Evolutionary conservation across 2,888 invertebrate species (phyloP).

Genomic region (Emmelina monodactyla): DNA sequence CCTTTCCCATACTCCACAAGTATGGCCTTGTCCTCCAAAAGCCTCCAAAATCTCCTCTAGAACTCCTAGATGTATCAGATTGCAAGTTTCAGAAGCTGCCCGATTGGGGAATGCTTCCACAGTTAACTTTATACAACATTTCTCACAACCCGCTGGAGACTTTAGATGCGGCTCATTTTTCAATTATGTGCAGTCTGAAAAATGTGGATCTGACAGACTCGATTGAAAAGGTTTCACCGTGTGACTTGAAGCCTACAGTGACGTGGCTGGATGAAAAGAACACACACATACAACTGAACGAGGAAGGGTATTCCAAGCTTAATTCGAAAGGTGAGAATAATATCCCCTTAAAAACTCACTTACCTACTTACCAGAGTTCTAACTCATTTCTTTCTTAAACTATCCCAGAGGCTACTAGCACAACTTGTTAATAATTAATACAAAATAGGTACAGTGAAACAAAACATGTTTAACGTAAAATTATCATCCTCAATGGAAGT

Average conservation of each 20-base stretch:
- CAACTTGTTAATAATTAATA: too few relatives aligned
- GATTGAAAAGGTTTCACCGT: slow-evolving; percentile 30
- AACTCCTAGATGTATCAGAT: slow-evolving; percentile 66
- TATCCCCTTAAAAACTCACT: too few relatives aligned
- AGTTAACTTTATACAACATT: slow-evolving; percentile 67
- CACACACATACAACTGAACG: slow-evolving; percentile 35
- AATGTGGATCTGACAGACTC: slow-evolving; percentile 60
- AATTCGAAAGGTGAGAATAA: slow-evolving; percentile 42
- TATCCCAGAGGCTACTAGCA: too few relatives aligned
- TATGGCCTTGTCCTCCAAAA: slow-evolving; percentile 40
- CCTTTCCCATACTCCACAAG: slow-evolving; percentile 41
- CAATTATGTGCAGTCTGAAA: slow-evolving; percentile 68
- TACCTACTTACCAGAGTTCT: too few relatives aligned
- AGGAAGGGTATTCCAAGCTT: slow-evolving; percentile 39
- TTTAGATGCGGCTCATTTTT: slow-evolving; percentile 60
- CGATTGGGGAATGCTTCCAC: slow-evolving; percentile 66
- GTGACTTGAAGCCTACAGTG: slow-evolving; percentile 33
- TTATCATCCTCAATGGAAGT: too few relatives aligned
- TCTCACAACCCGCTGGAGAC: slow-evolving; percentile 63
- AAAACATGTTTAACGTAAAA: too few relatives aligned
- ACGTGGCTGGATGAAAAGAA: slow-evolving; percentile 43
- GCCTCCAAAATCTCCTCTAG: slow-evolving; percentile 66
- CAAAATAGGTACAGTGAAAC: too few relatives aligned
- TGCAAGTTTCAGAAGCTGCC: slow-evolving; percentile 68
- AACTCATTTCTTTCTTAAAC: too few relatives aligned